phyloP scores from a whole-genome alignment of 2,113 vertebrate species.

The Ochotona curzoniae region DNA sequence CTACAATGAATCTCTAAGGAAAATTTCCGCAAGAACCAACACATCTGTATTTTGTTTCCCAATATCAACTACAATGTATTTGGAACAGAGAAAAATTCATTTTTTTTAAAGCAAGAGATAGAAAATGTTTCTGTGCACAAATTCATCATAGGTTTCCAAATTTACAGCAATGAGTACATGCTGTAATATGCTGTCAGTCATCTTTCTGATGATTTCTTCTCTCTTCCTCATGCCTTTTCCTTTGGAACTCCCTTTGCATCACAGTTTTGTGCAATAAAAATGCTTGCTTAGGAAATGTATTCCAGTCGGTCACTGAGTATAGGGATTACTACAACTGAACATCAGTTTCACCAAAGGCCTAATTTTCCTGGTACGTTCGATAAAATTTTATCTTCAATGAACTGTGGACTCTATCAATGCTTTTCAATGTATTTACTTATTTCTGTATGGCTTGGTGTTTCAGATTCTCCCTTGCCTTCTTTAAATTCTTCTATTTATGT shows the following conservation, averaged over 20 bases:
- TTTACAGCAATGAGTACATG: too few relatives aligned
- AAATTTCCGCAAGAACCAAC: background rate
- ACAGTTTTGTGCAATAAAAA: accelerated
- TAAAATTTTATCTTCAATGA: background rate
- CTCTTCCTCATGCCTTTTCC: too few relatives aligned
- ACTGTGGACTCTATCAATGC: background rate
- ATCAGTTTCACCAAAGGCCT: background rate
- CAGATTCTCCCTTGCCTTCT: background rate
- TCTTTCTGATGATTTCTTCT: background rate
- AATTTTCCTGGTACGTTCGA: background rate
- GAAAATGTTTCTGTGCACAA: accelerated
- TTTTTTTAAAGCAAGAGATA: background rate
- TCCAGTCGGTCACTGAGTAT: background rate
- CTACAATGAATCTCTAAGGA: background rate
- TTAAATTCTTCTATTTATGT: background rate
- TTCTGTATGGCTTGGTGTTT: background rate
- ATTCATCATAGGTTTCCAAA: background rate
- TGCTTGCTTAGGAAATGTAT: background rate
- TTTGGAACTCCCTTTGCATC: accelerated
- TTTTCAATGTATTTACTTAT: background rate
- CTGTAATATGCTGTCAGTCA: accelerated
- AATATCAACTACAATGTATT: background rate
- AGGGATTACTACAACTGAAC: background rate
- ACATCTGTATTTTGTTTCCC: background rate
- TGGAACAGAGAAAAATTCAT: too few relatives aligned